These are phyloP conservation scores for Deroplatys truncata DNA, from an alignment of 2,888 invertebrate species.

Conservation along the genomic window DNA sequence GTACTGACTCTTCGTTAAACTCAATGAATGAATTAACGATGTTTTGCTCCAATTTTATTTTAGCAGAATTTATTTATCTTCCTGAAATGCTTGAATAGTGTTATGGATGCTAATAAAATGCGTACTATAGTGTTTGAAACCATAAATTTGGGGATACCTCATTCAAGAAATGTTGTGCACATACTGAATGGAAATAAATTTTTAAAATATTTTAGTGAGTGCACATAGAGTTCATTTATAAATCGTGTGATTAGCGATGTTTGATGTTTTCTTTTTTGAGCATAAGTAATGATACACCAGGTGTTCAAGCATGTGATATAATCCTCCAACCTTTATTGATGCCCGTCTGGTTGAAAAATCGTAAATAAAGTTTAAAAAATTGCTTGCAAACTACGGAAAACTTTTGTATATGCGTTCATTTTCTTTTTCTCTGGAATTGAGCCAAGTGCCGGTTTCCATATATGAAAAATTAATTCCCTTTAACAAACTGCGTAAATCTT, in stretches of 20 bases:
- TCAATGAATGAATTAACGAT: too few relatives aligned
- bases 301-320: too few relatives aligned
- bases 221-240: not conserved
- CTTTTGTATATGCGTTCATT: not conserved
- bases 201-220: not conserved
- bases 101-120: too few relatives aligned
- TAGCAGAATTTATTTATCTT: too few relatives aligned
- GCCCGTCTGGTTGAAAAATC: not conserved
- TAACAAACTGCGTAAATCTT: not conserved
- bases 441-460: not conserved
- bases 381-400: not conserved
- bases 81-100: too few relatives aligned
- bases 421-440: not conserved
- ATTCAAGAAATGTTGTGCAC: too few relatives aligned
- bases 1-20: too few relatives aligned
- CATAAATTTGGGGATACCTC: too few relatives aligned
- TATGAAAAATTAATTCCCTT: not conserved
- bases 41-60: too few relatives aligned
- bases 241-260: not conserved
- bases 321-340: not conserved
- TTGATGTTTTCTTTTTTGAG: too few relatives aligned
- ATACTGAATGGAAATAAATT: not conserved
- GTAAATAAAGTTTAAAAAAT: not conserved
- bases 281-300: too few relatives aligned
- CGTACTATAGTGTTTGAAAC: too few relatives aligned